These are phyloP conservation scores for Typhlomys cinereus DNA, from an alignment of 2,113 vertebrate species.

Conservation along the genomic window DNA sequence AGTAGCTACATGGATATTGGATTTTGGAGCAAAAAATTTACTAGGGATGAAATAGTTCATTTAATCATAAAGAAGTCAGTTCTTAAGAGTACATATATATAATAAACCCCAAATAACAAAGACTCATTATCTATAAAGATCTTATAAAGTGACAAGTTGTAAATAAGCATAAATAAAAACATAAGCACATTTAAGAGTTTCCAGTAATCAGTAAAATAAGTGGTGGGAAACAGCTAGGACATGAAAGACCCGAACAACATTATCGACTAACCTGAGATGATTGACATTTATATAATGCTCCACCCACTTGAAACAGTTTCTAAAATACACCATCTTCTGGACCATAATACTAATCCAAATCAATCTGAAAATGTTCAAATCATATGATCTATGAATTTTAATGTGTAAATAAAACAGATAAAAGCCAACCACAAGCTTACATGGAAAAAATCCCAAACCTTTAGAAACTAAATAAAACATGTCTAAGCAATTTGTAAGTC, in stretches of 20 bases:
- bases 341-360: not conserved
- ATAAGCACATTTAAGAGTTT: not conserved
- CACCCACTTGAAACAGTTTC: not conserved
- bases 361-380: not conserved
- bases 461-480: not conserved
- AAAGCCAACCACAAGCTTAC: not conserved
- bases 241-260: too few relatives aligned
- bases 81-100: not conserved
- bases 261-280: not conserved
- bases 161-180: not conserved
- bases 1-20: not conserved
- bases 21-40: not conserved
- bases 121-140: not conserved
- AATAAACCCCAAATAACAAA: not conserved
- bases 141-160: not conserved
- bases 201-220: not conserved
- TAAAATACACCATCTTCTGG: not conserved
- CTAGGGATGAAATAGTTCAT: not conserved
- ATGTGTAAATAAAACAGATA: not conserved
- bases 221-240: not conserved
- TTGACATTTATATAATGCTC: not conserved
- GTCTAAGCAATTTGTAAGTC: not conserved
- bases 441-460: not conserved
- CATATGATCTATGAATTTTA: not conserved
- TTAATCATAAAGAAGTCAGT: not conserved